phyloP scores from a whole-genome alignment of 2,888 invertebrate species.

The Camptogramma bilineatum region DNA sequence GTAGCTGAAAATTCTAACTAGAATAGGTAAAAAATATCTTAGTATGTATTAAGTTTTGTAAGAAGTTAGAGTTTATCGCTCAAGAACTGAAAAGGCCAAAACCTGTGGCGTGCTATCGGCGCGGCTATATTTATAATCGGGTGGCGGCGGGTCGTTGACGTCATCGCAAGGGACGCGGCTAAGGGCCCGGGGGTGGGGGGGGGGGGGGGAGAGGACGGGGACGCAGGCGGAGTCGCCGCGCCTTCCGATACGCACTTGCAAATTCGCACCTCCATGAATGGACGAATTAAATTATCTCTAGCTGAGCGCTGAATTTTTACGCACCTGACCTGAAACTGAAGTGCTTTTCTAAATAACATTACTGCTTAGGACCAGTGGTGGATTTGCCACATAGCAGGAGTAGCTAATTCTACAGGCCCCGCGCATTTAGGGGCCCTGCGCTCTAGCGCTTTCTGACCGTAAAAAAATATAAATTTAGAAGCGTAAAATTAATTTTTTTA shows the following conservation, averaged over 20 bases:
- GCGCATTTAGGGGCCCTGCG: too few relatives aligned
- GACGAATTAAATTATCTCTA: slow-evolving; percentile 78
- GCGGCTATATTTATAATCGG: slow-evolving; percentile 81
- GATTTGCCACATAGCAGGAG: too few relatives aligned
- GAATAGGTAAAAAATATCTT: slow-evolving; percentile 6
- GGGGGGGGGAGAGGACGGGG: slow-evolving; percentile 44
- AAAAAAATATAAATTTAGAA: too few relatives aligned
- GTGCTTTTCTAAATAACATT: slow-evolving; percentile 51
- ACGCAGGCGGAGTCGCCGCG: slow-evolving; percentile 55
- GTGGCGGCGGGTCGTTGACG: slow-evolving; percentile 80
- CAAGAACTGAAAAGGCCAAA: slow-evolving; percentile 67
- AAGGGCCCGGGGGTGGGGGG: slow-evolving; percentile 46
- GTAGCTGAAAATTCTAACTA: neutral
- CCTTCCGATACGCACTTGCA: slow-evolving; percentile 82
- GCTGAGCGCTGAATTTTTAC: slow-evolving; percentile 64
- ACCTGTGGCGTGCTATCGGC: slow-evolving; percentile 81
- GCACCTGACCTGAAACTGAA: slow-evolving; percentile 66
- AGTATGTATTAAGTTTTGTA: slow-evolving; percentile 24
- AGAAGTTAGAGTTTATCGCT: slow-evolving; percentile 38
- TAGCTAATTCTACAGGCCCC: too few relatives aligned
- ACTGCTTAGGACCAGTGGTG: slow-evolving; percentile 40
- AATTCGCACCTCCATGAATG: slow-evolving; percentile 84
- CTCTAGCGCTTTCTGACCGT: too few relatives aligned
- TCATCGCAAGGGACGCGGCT: slow-evolving; percentile 66
- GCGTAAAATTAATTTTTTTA: too few relatives aligned